These are phyloP conservation scores for Diogma glabrata DNA, from an alignment of 2,888 invertebrate genomes.

Conservation along the genomic window DNA sequence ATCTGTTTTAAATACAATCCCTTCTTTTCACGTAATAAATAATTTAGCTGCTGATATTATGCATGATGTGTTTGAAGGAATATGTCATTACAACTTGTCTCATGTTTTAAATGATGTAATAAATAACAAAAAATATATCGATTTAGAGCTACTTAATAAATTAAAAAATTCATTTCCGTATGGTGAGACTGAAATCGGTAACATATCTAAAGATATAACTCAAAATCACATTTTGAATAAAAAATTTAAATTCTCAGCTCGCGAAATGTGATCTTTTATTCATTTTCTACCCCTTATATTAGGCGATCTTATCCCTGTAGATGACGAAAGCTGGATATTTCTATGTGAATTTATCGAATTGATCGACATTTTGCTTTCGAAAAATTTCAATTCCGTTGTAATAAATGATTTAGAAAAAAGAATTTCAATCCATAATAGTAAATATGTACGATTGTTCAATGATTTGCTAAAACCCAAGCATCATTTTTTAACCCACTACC, in stretches of 20 bases:
- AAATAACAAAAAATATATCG: constrained; percentile 3
- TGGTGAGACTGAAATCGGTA: constrained; percentile 14
- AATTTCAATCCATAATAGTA: not conserved
- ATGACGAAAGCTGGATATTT: not conserved
- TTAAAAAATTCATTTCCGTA: constrained; percentile 11
- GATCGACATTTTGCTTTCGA: constrained; percentile 4
- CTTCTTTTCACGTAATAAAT: constrained; percentile 9
- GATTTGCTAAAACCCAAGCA: constrained; percentile 8
- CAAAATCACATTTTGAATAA: not conserved
- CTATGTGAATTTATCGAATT: constrained; percentile 4
- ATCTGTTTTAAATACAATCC: constrained; percentile 8
- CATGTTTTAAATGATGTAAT: constrained; percentile 8
- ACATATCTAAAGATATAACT: constrained; percentile 9
- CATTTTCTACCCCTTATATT: constrained; percentile 5
- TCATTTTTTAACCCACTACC: constrained; percentile 9
- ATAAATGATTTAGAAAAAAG: not conserved
- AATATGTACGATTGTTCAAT: not conserved
- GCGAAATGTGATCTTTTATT: constrained; percentile 4
- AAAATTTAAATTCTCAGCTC: constrained; percentile 6
- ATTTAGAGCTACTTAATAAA: not conserved
- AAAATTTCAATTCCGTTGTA: not conserved
- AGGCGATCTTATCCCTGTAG: constrained; percentile 5
- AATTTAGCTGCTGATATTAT: constrained; percentile 11
- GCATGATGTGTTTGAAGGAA: constrained; percentile 13
- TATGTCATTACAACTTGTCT: constrained; percentile 9